phyloP scores from a whole-genome alignment of 1,140 invertebrate species.

The Aphidius gifuensis region DNA sequence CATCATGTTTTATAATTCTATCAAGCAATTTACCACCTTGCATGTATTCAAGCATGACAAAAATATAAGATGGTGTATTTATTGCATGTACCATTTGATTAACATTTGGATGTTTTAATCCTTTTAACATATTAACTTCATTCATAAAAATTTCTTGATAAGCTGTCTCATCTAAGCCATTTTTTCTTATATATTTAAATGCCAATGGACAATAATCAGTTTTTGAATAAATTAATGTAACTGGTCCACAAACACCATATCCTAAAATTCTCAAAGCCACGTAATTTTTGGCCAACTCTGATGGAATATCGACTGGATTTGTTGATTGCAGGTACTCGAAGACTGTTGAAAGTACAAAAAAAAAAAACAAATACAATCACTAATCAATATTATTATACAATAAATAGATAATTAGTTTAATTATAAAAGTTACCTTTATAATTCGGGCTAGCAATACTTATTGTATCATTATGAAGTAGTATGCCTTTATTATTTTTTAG shows the following conservation, averaged over 20 bases:
- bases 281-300: slow-evolving; percentile 2
- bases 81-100: slow-evolving; percentile 76
- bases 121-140: neutral
- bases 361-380: slow-evolving; percentile 52
- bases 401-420: too few relatives aligned
- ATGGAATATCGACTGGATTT: slow-evolving; percentile 17
- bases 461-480: slow-evolving; percentile 59
- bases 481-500: slow-evolving; percentile 55
- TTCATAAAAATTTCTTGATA: neutral
- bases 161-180: too few relatives aligned
- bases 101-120: neutral
- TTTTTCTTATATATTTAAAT: too few relatives aligned
- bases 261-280: neutral
- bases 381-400: too few relatives aligned
- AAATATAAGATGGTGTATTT: slow-evolving; percentile 66
- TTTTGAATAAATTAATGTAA: too few relatives aligned
- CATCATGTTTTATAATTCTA: slow-evolving; percentile 52
- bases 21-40: slow-evolving; percentile 85
- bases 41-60: slow-evolving; percentile 82
- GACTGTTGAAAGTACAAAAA: too few relatives aligned
- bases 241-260: too few relatives aligned
- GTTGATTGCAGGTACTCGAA: too few relatives aligned
- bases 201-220: too few relatives aligned
- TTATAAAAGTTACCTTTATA: too few relatives aligned
- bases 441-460: slow-evolving; percentile 54